Evolutionary conservation across 2,888 invertebrate genomes (phyloP).

Genomic region (Yponomeuta sedellus): DNA sequence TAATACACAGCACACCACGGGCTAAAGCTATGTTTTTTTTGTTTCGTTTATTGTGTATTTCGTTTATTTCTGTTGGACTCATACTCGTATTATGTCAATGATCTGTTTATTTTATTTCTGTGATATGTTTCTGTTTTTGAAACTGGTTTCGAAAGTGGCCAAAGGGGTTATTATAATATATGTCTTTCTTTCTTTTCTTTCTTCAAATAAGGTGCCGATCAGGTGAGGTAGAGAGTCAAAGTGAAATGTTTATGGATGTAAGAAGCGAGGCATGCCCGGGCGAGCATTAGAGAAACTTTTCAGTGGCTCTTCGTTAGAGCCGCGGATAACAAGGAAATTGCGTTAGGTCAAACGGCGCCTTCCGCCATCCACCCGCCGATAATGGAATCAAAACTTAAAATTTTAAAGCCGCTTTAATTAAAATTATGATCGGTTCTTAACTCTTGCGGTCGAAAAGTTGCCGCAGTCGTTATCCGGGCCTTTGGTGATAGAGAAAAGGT

Average conservation of each 20-base stretch:
- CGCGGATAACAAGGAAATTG: slow-evolving; percentile 64
- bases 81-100: no score
- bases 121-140: no score
- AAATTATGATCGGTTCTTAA: slow-evolving; percentile 22
- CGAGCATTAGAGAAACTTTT: background rate
- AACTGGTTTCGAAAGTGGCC: no score
- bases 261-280: background rate
- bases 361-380: slow-evolving; percentile 34
- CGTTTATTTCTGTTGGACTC: no score
- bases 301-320: slow-evolving; percentile 35
- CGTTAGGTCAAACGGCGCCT: slow-evolving; percentile 55
- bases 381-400: slow-evolving; percentile 56
- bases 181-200: no score
- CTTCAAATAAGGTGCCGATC: no score
- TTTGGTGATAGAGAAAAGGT: background rate
- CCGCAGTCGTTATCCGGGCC: background rate
- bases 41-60: no score
- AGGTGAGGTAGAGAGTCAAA: slow-evolving; percentile 27
- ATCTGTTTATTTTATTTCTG: no score
- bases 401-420: slow-evolving; percentile 43
- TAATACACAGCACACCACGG: no score
- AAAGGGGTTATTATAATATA: no score
- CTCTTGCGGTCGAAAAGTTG: slow-evolving; percentile 4
- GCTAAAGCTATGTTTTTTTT: no score
- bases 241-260: slow-evolving; percentile 70